Base-by-base conservation (phyloP, 2,797 vertebrate species). In the Enteromius paludinosus region DNA sequence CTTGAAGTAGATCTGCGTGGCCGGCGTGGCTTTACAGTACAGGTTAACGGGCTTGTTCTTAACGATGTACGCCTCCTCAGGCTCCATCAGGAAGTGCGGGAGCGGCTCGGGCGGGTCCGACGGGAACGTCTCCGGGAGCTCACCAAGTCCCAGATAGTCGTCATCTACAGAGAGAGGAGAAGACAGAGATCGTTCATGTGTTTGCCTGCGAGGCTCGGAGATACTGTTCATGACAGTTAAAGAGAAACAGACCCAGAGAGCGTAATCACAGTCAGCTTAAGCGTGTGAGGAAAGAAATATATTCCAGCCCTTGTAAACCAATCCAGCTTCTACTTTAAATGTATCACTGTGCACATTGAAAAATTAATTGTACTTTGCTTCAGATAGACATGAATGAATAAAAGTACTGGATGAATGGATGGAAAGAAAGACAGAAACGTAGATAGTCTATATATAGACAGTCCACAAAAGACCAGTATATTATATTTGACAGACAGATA, bases 1-100 rank as follows among this genome's bases (percentile, higher is more conserved):
- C 90, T 99, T 99, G 91, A 99, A 99, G 93, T 99, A 99, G 92
- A 99, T 99, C 93, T 99, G 98, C 0, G 98, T 99, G 82, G 98
- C 98, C 0, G 98, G 98, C 64, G 97, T 98, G 12, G 98, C 98
- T 88, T 98, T 98, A 93, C 98, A 99, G 89, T 98, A 97, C 38
- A 99, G 92, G 89, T 97, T 98, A 85, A 99, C 97, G 0, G 98
- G 98, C 88, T 99, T 99, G 92, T 99, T 99, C 94, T 99, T 99
- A 86, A 99, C 97, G 28, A 99, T 98, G 86, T 99, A 99, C 86
- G 97, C 97, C 93, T 99, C 98, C 89, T 99, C 97, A 0, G 98
- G 98, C 84, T 99, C 98, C 78, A 97, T 97, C 81, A 99, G 92
- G 87, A 99, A 99, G 87, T 97, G 96, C 0, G 98, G 98, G 78